These are phyloP conservation scores for Malurus leucopterus DNA, from an alignment of 2,797 vertebrate species.

Conservation along the genomic window DNA sequence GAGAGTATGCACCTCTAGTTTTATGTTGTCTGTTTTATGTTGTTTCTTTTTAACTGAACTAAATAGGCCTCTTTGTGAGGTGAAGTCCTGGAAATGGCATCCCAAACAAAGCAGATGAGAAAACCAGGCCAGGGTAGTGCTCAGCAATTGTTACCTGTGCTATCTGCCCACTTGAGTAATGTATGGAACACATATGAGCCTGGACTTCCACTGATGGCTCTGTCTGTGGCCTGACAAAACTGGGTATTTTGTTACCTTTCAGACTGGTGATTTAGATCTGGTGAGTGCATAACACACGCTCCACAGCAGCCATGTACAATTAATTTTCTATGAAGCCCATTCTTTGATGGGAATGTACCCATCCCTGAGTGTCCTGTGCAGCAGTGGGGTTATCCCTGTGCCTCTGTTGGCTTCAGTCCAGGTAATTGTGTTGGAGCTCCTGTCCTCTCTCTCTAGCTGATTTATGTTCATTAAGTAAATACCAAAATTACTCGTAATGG, in stretches of 20 bases:
- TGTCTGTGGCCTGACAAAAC: not conserved
- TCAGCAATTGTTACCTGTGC: not conserved
- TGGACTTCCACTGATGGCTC: not conserved
- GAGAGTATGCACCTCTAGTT: not conserved
- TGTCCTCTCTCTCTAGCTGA: not conserved
- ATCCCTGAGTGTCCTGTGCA: not conserved
- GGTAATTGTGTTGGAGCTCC: not conserved
- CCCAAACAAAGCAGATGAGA: not conserved
- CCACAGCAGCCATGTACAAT: not conserved
- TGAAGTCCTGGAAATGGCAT: not conserved
- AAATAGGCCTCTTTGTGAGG: not conserved
- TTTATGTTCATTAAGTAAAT: accelerated
- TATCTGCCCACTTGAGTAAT: not conserved
- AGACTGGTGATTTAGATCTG: not conserved
- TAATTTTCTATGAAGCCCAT: not conserved
- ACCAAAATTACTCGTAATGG: not conserved
- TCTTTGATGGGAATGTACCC: not conserved
- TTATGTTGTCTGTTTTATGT: not conserved
- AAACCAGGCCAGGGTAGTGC: not conserved
- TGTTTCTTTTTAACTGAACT: not conserved
- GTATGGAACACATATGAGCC: not conserved
- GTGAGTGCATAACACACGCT: not conserved
- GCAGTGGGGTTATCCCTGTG: not conserved
- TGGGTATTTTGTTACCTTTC: not conserved
- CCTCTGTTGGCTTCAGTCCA: not conserved